phyloP scores from a whole-genome alignment of 2,113 vertebrate species.

The Protobothrops mucrosquamatus region DNA sequence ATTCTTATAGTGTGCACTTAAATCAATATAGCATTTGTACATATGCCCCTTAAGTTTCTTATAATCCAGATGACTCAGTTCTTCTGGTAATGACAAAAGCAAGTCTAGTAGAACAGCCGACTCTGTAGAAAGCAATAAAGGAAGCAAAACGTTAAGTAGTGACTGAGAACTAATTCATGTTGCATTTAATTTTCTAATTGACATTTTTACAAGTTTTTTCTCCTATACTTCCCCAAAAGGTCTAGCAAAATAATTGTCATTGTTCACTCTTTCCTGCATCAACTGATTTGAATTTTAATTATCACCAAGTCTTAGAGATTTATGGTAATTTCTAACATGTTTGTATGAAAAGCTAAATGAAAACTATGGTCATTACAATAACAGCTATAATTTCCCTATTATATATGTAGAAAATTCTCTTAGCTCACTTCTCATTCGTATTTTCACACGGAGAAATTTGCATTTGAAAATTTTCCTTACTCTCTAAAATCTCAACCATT shows the following conservation, averaged over 20 bases:
- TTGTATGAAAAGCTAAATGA: background rate
- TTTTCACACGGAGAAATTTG: background rate
- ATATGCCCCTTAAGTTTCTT: constrained; percentile 35
- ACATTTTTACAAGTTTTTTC: background rate
- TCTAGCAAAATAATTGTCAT: background rate
- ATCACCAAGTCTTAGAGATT: background rate
- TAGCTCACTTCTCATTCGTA: background rate
- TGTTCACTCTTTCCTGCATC: background rate
- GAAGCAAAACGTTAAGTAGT: background rate
- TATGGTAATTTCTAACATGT: background rate
- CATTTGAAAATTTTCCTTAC: background rate
- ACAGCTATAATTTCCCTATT: background rate
- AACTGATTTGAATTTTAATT: background rate
- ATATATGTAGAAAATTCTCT: background rate
- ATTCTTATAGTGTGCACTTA: constrained; percentile 19
- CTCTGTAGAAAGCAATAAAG: constrained; percentile 44
- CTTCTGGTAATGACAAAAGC: constrained; percentile 53
- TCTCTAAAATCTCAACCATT: background rate
- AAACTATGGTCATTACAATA: background rate
- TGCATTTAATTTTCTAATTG: background rate
- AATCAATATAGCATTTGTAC: constrained; percentile 13
- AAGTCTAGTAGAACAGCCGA: constrained; percentile 61
- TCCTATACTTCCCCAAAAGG: background rate
- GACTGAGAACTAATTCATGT: background rate
- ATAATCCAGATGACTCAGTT: constrained; percentile 51